Conservation (phyloP, 2,113 vertebrate species). For the Zootoca vivipara region DNA sequence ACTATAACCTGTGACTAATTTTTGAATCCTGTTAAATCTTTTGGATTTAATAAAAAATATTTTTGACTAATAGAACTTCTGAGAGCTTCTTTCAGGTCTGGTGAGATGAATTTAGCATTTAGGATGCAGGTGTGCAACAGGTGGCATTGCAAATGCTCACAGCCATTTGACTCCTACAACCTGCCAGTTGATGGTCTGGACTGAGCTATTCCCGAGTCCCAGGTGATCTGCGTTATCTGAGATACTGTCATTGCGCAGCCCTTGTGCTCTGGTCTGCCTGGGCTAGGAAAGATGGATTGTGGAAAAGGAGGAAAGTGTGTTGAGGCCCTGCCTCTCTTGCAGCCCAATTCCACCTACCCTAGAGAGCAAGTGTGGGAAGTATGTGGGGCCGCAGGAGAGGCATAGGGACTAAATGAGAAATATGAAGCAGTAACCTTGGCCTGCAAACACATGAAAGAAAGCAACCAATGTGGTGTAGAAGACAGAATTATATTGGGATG, state of each 20-base stretch:
- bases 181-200: neutral
- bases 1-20: neutral
- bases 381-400: neutral
- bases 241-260: neutral
- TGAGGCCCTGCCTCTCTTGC: neutral
- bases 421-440: neutral
- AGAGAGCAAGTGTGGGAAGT: neutral
- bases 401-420: neutral
- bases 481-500: neutral
- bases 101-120: neutral
- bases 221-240: neutral
- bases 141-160: neutral
- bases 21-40: conserved; percentile 1
- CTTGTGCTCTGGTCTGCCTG: neutral
- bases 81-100: neutral
- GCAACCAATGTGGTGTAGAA: neutral
- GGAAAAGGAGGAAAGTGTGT: neutral
- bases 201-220: neutral
- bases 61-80: conserved; percentile 4
- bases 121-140: neutral
- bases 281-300: neutral
- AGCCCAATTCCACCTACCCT: neutral
- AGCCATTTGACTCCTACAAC: neutral
- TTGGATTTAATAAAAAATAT: conserved; percentile 1
- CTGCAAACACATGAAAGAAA: neutral